phyloP scores from a whole-genome alignment of 2,888 invertebrate species.

The Gastracanthus pulcherrimus region DNA sequence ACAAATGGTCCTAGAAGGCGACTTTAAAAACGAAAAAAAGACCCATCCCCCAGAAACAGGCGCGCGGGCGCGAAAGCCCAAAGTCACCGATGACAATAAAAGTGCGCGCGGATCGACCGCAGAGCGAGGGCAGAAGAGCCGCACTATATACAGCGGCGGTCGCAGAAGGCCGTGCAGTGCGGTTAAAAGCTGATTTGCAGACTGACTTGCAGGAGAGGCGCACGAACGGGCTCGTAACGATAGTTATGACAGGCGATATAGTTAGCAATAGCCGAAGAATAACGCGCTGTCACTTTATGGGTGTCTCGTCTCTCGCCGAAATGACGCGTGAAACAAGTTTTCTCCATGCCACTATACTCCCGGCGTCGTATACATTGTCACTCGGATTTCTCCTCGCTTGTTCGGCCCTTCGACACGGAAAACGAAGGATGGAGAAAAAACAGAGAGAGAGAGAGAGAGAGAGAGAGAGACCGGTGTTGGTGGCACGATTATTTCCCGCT shows the following conservation, averaged over 20 bases:
- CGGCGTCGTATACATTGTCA: not conserved
- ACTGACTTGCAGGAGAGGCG: conserved; percentile 26
- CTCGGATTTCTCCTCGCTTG: not conserved
- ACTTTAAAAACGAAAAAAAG: not conserved
- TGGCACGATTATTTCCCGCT: no score
- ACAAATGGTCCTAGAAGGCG: not conserved
- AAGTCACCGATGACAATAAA: conserved; percentile 33
- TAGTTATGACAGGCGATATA: conserved; percentile 49
- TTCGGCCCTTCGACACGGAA: not conserved
- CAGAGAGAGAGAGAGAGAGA: no score
- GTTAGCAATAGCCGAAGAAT: conserved; percentile 32
- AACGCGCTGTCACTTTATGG: conserved; percentile 45
- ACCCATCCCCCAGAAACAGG: not conserved
- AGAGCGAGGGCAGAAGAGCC: not conserved
- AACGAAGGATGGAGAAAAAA: not conserved
- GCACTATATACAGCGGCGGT: conserved; percentile 28
- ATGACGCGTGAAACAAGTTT: conserved; percentile 55
- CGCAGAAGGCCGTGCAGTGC: not conserved
- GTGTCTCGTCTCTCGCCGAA: conserved; percentile 14
- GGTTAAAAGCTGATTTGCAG: conserved; percentile 50
- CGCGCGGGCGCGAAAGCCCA: not conserved
- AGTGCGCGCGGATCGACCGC: conserved; percentile 23
- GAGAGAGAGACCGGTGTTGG: no score
- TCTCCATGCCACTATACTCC: not conserved
- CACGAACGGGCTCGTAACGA: not conserved